Conservation (phyloP, 37 sponge, comb jelly and placozoan genomes). For the Spongilla lacustris region DNA sequence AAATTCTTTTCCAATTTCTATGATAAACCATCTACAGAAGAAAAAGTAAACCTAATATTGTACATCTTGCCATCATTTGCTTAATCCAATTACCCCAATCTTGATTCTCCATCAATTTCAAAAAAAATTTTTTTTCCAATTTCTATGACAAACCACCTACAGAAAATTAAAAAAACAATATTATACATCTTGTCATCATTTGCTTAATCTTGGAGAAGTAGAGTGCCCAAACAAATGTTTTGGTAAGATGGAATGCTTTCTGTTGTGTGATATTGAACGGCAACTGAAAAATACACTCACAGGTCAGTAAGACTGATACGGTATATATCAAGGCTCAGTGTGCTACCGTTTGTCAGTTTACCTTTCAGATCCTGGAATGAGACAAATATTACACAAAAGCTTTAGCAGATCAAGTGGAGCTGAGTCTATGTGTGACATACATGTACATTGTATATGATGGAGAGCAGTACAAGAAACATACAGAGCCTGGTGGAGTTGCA, state of each 20-base stretch:
- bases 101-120: neutral
- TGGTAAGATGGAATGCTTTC: neutral
- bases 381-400: neutral
- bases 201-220: neutral
- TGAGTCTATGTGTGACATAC: neutral
- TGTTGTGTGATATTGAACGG: neutral
- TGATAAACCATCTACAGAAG: neutral
- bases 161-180: neutral
- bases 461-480: neutral
- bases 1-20: neutral
- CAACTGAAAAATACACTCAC: neutral
- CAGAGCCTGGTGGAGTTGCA: neutral
- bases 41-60: slow-evolving; percentile 1
- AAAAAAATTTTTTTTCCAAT: slow-evolving; percentile 7
- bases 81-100: neutral
- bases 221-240: neutral
- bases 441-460: neutral
- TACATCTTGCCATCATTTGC: neutral
- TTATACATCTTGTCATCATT: slow-evolving; percentile 8
- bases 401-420: neutral
- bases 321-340: neutral
- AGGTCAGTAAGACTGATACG: neutral
- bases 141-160: neutral
- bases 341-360: too few species aligned
- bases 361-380: too few species aligned